Base-by-base conservation (phyloP, 2,797 vertebrate genomes). In the Poliocrania exsul region DNA sequence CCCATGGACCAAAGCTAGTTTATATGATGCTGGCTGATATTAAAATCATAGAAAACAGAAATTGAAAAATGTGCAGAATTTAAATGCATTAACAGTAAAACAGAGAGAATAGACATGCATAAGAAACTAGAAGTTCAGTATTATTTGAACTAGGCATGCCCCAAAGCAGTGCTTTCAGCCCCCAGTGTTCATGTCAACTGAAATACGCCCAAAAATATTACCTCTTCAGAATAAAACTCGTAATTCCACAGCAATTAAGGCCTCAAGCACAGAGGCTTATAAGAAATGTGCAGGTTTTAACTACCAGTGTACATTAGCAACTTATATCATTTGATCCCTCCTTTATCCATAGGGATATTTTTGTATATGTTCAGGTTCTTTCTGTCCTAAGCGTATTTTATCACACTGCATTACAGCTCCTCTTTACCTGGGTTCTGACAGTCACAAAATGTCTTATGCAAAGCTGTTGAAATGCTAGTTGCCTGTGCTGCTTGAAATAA, bases 341-440 rank as follows among this genome's bases (percentile, higher is more conserved):
- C 44, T 93, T 82, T 38, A 75, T 95, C 81, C 62, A 86, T 73
- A 81, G 25, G 42, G 42, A 73, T 67, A 60, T 75, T 91, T 81
- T 47, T 85, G 37, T 81, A 12, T 60, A 31, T 40, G 46, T 80
- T 84, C 81, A 82, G 57, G 70, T 72, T 60, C 62, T 57, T 86
- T 62, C 53, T 90, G 31, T 92, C 94, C 92, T 78, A 75, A 79
- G 73, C 81, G 79, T 82, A 78, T 91, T 95, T 93, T 67, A 81
- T 71, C 61, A 74, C 69, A 65, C 23, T 51, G 29, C 61, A 44
- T 88, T 95, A 70, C 42, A 91, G 53, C 26, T 92, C 67, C 61
- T 89, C 87, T 92, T 90, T 74, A 72, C 89, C 37, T 62, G 42
- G 16, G 35, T 19, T 28, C 44, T 85, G 67, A 70, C 64, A 91